phyloP scores from a whole-genome alignment of 2,888 invertebrate genomes.

The Globia sparganii region DNA sequence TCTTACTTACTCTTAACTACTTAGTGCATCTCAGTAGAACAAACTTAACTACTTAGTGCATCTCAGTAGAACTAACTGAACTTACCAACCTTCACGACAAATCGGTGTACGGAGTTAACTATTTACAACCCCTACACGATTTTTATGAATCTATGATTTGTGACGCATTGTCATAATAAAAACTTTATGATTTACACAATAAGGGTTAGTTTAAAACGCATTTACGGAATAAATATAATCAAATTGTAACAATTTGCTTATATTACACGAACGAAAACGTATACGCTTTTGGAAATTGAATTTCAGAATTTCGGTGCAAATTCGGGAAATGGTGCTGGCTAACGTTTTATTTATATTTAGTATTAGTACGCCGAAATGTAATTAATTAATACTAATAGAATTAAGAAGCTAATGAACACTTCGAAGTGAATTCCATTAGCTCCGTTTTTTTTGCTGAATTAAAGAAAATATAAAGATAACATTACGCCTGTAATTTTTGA shows the following conservation, averaged over 20 bases:
- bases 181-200: too few species aligned
- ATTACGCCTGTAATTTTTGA: neutral
- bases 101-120: too few species aligned
- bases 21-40: too few species aligned
- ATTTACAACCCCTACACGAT: too few species aligned
- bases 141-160: too few species aligned
- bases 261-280: neutral
- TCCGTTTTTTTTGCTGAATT: neutral
- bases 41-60: too few species aligned
- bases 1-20: too few species aligned
- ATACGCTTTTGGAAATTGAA: constrained; percentile 8
- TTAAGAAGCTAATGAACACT: neutral
- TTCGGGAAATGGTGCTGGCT: neutral
- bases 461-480: neutral
- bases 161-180: too few species aligned
- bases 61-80: too few species aligned
- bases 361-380: neutral
- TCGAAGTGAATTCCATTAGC: neutral
- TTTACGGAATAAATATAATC: neutral
- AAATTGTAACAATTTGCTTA: neutral
- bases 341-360: neutral
- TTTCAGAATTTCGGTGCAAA: constrained; percentile 11
- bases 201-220: neutral
- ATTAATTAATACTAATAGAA: neutral
- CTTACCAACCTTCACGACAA: too few species aligned